Evolutionary conservation across 2,797 vertebrate species (phyloP).

Genomic region (Paedocypris micromegethes): DNA sequence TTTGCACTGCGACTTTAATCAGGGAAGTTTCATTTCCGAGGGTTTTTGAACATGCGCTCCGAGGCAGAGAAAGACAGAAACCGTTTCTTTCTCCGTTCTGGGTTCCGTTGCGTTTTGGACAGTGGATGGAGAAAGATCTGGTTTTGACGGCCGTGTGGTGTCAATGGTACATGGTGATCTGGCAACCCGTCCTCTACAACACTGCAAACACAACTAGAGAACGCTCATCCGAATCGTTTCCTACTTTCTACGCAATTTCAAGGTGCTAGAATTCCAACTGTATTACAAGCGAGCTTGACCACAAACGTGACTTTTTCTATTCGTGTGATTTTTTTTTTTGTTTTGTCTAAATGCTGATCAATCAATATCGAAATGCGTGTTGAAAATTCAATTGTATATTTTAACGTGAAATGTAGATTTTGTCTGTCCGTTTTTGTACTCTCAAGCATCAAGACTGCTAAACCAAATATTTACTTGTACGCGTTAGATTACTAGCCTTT

Average conservation of each 20-base stretch:
- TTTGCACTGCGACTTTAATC: slow-evolving; percentile 20
- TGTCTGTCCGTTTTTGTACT: slow-evolving; percentile 50
- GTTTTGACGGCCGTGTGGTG: slow-evolving; percentile 30
- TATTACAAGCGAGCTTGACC: slow-evolving; percentile 65
- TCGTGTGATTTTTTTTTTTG: slow-evolving; percentile 51
- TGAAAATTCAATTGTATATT: slow-evolving; percentile 79
- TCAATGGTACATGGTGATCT: slow-evolving; percentile 53
- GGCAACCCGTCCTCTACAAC: slow-evolving; percentile 24
- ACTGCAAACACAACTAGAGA: slow-evolving; percentile 53
- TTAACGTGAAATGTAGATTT: slow-evolving; percentile 74
- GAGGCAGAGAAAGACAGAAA: not conserved
- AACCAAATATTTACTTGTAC: slow-evolving; percentile 57
- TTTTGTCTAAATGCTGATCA: slow-evolving; percentile 70
- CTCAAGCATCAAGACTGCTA: slow-evolving; percentile 58
- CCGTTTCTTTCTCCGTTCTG: slow-evolving; percentile 7
- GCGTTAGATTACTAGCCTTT: slow-evolving; percentile 55
- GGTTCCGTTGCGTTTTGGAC: not conserved
- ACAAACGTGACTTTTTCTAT: slow-evolving; percentile 59
- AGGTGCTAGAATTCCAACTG: slow-evolving; percentile 73
- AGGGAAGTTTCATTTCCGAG: slow-evolving; percentile 12
- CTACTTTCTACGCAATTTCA: slow-evolving; percentile 59
- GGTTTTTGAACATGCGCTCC: slow-evolving; percentile 16
- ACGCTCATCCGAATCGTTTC: slow-evolving; percentile 36
- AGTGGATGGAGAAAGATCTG: slow-evolving; percentile 4
- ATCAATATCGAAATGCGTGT: slow-evolving; percentile 73